These are phyloP conservation scores for Papilio xuthus DNA, from an alignment of 1,140 invertebrate genomes.

Conservation along the genomic window DNA sequence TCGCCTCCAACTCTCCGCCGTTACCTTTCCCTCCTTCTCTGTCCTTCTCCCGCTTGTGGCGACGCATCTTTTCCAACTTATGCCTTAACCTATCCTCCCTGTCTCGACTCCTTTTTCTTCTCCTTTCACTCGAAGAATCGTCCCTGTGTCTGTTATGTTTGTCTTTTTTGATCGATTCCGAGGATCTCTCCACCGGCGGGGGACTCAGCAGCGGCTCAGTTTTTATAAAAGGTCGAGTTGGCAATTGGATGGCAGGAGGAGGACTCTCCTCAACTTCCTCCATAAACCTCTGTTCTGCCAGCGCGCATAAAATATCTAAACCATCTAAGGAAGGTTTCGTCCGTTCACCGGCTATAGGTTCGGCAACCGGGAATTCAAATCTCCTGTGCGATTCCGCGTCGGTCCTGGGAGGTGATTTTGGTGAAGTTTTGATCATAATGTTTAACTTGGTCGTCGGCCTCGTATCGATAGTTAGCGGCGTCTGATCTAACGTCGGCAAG, in stretches of 20 bases:
- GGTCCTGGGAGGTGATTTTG: constrained; percentile 70
- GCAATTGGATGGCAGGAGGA: constrained; percentile 47
- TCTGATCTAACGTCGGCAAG: constrained; percentile 64
- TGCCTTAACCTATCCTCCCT: constrained; percentile 68
- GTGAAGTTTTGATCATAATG: constrained; percentile 76
- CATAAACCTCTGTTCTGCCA: constrained; percentile 92
- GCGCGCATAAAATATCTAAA: constrained; percentile 90
- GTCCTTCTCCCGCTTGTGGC: constrained; percentile 75
- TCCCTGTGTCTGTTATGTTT: constrained; percentile 65
- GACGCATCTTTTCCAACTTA: constrained; percentile 73
- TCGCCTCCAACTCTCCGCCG: constrained; percentile 70
- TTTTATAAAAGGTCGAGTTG: constrained; percentile 68
- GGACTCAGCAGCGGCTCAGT: constrained; percentile 68
- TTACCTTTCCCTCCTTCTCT: constrained; percentile 54
- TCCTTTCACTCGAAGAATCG: constrained; percentile 68
- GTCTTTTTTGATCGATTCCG: constrained; percentile 63
- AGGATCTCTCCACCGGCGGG: constrained; percentile 55
- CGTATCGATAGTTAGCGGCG: constrained; percentile 69
- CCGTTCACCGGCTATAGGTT: constrained; percentile 51
- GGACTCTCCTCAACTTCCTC: constrained; percentile 84
- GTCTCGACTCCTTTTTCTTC: constrained; percentile 66
- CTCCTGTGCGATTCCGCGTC: constrained; percentile 63
- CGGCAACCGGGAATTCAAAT: constrained; percentile 68
- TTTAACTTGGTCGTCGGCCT: constrained; percentile 66
- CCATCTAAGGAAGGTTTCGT: constrained; percentile 83